These are phyloP conservation scores for Nematostella vectensis DNA, from an alignment of 92 coral and sea anemone genomes.

Conservation along the genomic window DNA sequence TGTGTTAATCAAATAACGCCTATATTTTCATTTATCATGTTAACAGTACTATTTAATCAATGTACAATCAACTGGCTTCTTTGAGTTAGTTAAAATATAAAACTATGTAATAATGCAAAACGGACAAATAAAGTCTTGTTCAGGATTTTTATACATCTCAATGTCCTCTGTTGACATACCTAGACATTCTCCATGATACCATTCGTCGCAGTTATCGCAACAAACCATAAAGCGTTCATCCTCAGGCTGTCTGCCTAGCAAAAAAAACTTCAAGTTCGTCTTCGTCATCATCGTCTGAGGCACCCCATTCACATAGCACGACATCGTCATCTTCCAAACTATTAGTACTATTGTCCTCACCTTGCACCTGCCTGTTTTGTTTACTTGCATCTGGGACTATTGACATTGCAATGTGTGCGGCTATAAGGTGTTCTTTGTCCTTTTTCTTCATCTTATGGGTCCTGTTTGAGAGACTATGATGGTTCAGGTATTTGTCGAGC, in stretches of 20 bases:
- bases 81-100: too few relatives aligned
- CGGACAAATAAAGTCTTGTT: constrained; percentile 37
- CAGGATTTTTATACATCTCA: constrained; percentile 31
- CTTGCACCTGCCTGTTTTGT: not conserved
- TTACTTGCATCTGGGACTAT: constrained; percentile 7
- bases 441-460: constrained; percentile 35
- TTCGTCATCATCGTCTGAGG: constrained; percentile 14
- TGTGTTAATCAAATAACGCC: too few relatives aligned
- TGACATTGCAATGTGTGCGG: constrained; percentile 48
- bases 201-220: constrained; percentile 51
- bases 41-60: too few relatives aligned
- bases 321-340: constrained; percentile 29
- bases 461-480: constrained; percentile 35
- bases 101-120: constrained; percentile 17
- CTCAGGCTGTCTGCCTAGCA: constrained; percentile 51
- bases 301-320: constrained; percentile 42
- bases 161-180: constrained; percentile 23
- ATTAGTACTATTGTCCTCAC: not conserved
- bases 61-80: too few relatives aligned
- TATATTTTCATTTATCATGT: too few relatives aligned
- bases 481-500: constrained; percentile 43
- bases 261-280: constrained; percentile 32
- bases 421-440: constrained; percentile 46
- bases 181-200: constrained; percentile 51
- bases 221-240: constrained; percentile 57